Conservation (phyloP, 2,797 vertebrate species). For the Peromyscus melanophrys region DNA sequence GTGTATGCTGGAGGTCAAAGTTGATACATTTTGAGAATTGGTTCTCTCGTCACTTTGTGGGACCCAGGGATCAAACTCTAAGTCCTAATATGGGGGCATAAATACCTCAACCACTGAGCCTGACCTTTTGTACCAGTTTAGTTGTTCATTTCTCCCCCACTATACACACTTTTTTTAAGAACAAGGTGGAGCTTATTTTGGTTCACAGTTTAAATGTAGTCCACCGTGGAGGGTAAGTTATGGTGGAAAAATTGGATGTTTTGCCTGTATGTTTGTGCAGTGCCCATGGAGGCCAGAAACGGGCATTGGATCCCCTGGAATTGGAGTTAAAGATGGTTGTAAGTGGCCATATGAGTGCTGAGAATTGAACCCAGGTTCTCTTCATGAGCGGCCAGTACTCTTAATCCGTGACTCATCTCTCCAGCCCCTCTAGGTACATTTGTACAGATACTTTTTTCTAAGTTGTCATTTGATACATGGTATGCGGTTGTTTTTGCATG, state of each 20-base stretch:
- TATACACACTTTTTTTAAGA: not conserved
- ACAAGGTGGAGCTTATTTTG: not conserved
- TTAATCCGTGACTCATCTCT: not conserved
- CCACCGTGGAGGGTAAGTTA: not conserved
- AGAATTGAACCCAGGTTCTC: not conserved
- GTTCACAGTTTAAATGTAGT: not conserved
- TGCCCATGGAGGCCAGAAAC: not conserved
- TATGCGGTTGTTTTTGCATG: not conserved
- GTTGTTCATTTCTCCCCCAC: not conserved
- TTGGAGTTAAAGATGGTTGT: not conserved
- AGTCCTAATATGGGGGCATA: not conserved
- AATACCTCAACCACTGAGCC: not conserved
- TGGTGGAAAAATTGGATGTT: not conserved
- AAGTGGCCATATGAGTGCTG: not conserved
- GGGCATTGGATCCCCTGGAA: not conserved
- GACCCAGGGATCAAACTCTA: not conserved
- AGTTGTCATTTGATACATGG: not conserved
- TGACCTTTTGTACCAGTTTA: not conserved
- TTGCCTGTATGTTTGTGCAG: not conserved
- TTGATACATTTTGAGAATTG: not conserved
- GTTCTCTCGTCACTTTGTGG: not conserved
- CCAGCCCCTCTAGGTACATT: not conserved
- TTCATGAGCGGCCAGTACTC: not conserved
- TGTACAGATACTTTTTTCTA: not conserved
- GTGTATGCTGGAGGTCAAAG: not conserved